Percentiles rank a stretch among this genome's conserved stretches.
These are phyloP conservation scores for Saccostrea echinata DNA, from an alignment of 1,140 invertebrate species.

Conservation along the genomic window DNA sequence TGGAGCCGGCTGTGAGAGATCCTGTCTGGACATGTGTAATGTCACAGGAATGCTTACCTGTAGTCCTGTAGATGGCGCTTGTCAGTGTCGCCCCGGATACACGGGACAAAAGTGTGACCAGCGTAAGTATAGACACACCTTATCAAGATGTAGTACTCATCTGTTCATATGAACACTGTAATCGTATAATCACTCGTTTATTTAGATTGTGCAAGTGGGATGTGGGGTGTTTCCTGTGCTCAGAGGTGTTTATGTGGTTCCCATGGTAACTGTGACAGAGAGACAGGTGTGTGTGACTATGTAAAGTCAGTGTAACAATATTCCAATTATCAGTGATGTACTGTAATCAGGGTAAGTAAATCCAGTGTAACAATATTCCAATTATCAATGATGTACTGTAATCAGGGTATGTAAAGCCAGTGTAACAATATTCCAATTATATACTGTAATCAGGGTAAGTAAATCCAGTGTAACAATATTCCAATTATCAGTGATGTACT, in stretches of 20 bases:
- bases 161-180: too few species aligned
- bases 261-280: slow-evolving; percentile 77
- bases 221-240: slow-evolving; percentile 76
- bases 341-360: slow-evolving; percentile 76
- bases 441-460: too few species aligned
- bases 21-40: slow-evolving; percentile 56
- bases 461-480: too few species aligned
- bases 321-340: too few species aligned
- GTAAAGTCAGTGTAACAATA: slow-evolving; percentile 90
- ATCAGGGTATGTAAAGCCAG: too few species aligned
- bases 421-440: too few species aligned
- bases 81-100: slow-evolving; percentile 70
- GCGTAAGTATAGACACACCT: slow-evolving; percentile 53
- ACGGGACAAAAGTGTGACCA: slow-evolving; percentile 63
- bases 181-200: too few species aligned
- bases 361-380: too few species aligned
- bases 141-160: too few species aligned
- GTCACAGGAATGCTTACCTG: slow-evolving; percentile 52
- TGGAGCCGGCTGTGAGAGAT: slow-evolving; percentile 60
- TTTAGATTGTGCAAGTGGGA: slow-evolving; percentile 82
- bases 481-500: too few species aligned
- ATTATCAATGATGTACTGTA: too few species aligned
- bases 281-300: slow-evolving; percentile 90
- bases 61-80: slow-evolving; percentile 68
- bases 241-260: slow-evolving; percentile 81